phyloP scores from a whole-genome alignment of 2,113 vertebrate genomes.

The Spermophilus dauricus region DNA sequence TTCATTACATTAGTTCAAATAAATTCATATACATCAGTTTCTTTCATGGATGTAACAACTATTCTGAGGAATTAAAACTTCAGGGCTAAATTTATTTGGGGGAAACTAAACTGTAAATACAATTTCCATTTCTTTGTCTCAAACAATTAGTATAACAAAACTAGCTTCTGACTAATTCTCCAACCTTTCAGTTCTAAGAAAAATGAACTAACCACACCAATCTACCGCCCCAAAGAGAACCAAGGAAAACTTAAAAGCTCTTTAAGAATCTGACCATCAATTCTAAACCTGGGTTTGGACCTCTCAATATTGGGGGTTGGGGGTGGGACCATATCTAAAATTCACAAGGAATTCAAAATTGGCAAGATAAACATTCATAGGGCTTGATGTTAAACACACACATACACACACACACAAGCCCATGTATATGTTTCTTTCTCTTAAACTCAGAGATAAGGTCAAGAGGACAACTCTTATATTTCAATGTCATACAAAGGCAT shows the following conservation, averaged over 20 bases:
- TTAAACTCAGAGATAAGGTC: background rate
- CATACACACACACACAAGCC: too few relatives aligned
- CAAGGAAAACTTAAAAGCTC: background rate
- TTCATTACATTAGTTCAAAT: too few relatives aligned
- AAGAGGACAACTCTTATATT: background rate
- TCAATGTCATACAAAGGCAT: background rate
- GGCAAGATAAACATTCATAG: constrained; percentile 19
- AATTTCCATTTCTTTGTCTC: background rate
- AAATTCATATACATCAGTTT: background rate
- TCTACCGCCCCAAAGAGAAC: background rate
- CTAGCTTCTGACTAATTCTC: background rate
- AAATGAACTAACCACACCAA: background rate
- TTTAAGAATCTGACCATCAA: background rate
- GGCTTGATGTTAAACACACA: background rate
- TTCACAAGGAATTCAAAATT: constrained; percentile 26
- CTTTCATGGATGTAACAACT: background rate
- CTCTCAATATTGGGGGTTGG: background rate
- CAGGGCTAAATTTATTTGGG: constrained; percentile 8
- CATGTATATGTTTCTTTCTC: background rate
- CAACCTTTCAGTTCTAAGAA: background rate
- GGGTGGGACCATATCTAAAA: background rate
- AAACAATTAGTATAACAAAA: background rate
- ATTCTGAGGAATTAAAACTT: background rate
- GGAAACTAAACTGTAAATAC: background rate
- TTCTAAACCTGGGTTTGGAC: background rate